A percentile compares a stretch with the other conserved stretches of the same genome.
phyloP scores from a whole-genome alignment of 2,113 vertebrate genomes.

The Cyanistes caeruleus region DNA sequence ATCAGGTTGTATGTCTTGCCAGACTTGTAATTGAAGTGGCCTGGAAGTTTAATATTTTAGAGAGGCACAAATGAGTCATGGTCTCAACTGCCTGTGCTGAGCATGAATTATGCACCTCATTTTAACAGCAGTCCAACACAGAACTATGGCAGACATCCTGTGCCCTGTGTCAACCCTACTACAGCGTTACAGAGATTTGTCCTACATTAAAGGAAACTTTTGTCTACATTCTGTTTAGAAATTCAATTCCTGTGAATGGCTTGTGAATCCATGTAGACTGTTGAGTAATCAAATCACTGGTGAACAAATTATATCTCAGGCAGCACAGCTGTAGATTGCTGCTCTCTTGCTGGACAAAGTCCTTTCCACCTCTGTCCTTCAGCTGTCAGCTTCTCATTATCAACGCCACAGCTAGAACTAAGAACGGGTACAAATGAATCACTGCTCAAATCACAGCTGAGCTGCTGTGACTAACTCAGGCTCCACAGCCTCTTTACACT shows the following conservation, averaged over 20 bases:
- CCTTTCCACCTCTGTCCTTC: neutral
- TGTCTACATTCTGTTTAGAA: neutral
- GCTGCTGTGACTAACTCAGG: neutral
- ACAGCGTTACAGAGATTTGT: neutral
- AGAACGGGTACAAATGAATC: neutral
- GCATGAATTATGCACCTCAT: constrained; percentile 35
- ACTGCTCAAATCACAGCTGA: neutral
- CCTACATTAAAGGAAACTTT: neutral
- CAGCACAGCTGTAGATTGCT: neutral
- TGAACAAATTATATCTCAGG: neutral
- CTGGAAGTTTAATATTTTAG: constrained; percentile 62
- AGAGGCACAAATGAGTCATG: constrained; percentile 57
- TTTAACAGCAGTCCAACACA: neutral
- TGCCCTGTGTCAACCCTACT: neutral
- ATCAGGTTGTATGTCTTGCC: neutral
- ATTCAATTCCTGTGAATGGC: neutral
- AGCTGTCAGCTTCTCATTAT: neutral
- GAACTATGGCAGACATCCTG: neutral
- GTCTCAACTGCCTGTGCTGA: neutral
- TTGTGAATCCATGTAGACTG: neutral
- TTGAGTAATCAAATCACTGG: neutral
- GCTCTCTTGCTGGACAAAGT: neutral
- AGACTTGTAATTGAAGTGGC: constrained; percentile 51
- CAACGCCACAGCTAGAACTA: neutral
- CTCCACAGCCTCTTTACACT: neutral